Evolutionary conservation across 2,797 vertebrate genomes (phyloP), one percentile per base, ranked within the genome.

Genomic region (Thamnophis elegans): DNA sequence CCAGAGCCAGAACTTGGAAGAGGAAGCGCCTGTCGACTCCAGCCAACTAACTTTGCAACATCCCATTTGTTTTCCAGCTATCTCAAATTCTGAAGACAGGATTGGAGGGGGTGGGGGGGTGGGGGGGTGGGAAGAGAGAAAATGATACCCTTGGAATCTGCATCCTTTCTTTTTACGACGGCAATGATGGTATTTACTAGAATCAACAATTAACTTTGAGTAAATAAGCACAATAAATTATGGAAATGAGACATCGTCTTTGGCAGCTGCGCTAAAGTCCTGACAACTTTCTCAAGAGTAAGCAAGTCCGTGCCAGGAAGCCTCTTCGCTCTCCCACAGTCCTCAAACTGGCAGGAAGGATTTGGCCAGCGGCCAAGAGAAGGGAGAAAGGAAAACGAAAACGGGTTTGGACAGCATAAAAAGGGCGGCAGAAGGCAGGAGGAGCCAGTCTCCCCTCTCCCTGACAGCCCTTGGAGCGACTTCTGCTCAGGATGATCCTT

Each of bases 341-440:
- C 36, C 58, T 47, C 2, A 26, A 65, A 78, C 51, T 8, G n/a
- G 58, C 78, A 92, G 88, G 91, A 68, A 56, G 10, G 60, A n/a
- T 36, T 3, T 5, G 47, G 42, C 14, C 1, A 0, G n/a, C 10
- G 92, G 91, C 91, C 91, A 85, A 89, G 87, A 20, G n/a, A 14
- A 28, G 32, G 6, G 56, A 10, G 89, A 85, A 42, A n/a, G 20
- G 91, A 89, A 92, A 92, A 59, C 3, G 91, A 92, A 92, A 92
- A 91, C n/a, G 5, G 13, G 1, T 7, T 0, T 22, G 47, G 51
- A 88, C 6, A 14, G 20, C 86, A 89, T 92, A 89, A 55, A 92
- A 51, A 20, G 88, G 36, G 1, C 54, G 0, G 28, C 16, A 36
- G 87, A 28, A 5, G 20, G 25, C n/a, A 2, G 26, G 55, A 16